Base-by-base conservation (phyloP, 1,140 invertebrate genomes). In the Drosophila elegans region DNA sequence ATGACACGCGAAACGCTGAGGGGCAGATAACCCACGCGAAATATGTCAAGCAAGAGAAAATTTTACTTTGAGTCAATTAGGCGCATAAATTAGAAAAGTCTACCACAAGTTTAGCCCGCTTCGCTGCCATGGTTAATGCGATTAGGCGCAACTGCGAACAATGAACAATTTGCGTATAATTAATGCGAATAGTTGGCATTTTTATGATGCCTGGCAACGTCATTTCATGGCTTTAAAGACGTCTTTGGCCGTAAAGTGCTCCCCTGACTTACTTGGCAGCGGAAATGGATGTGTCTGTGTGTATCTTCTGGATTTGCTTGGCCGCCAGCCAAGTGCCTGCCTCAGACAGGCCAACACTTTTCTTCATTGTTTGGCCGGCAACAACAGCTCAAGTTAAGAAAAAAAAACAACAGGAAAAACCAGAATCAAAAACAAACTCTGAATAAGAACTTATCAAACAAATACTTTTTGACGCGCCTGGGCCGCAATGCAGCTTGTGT, bases 401-500 rank as follows among this genome's bases (percentile, higher is more conserved):
- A 7, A 12, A 27, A 64, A 38, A 59, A 29, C 25, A 53, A 13
- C 39, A 64, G 38, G 49, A 21, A 61, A 61, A 48, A 36, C 45
- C 32, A 62, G 9, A 27, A 29, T 45, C 32, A 41, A 74, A 71
- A 78, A 74, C 61, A 52, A 75, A 75, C 61, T 75, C 61, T 74
- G 71, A 57, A 53, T 69, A 76, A 81, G 60, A 81, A 85, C 75
- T 85, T 64, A 69, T 53, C 69, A 48, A 78, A 53, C 74, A 74
- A 85, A 85, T 82, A 86, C 68, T 82, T 85, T 86, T 82, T 85
- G 78, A 85, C 78, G 82, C 78, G 74, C 68, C 54, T 76, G 61
- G 62, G 62, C 82, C 83, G 82, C 82, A 85, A 61, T 88, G 83
- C 83, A 86, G 82, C 86, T 71, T 74, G 60, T 85, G 82, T 86